Percentiles rank a stretch among this genome's conserved stretches.
Conservation (phyloP, 1,140 invertebrate genomes). For the Tachypleus tridentatus region DNA sequence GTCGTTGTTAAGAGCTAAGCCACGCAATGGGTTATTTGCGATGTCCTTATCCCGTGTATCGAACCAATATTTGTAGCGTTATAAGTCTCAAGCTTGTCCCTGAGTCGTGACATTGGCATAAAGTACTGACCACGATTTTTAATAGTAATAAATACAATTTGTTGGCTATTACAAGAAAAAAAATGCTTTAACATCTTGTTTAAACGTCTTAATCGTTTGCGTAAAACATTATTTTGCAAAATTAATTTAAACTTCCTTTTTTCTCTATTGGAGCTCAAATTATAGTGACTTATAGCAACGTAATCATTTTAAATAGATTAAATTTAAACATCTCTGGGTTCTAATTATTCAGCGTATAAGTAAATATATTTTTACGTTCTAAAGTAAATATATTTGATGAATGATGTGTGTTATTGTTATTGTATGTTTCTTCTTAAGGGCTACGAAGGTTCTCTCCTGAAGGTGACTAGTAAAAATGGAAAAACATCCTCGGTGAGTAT, state of each 20-base stretch:
- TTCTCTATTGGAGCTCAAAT: background rate
- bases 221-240: no score
- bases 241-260: no score
- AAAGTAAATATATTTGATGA: no score
- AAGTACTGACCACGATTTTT: no score
- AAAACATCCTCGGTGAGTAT: constrained; percentile 96
- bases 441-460: constrained; percentile 95
- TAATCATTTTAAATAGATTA: background rate
- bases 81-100: no score
- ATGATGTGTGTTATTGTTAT: background rate
- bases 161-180: no score
- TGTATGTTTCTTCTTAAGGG: constrained; percentile 38
- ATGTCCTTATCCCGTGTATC: background rate
- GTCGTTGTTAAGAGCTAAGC: background rate
- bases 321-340: background rate
- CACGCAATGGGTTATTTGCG: background rate
- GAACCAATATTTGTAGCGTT: no score
- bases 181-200: no score
- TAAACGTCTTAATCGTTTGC: no score
- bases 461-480: constrained; percentile 99
- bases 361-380: background rate
- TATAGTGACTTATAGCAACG: background rate
- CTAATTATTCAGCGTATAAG: background rate
- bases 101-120: no score
- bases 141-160: no score